These are phyloP conservation scores for Bombus soroeensis DNA, from an alignment of 1,140 invertebrate species.

Conservation along the genomic window DNA sequence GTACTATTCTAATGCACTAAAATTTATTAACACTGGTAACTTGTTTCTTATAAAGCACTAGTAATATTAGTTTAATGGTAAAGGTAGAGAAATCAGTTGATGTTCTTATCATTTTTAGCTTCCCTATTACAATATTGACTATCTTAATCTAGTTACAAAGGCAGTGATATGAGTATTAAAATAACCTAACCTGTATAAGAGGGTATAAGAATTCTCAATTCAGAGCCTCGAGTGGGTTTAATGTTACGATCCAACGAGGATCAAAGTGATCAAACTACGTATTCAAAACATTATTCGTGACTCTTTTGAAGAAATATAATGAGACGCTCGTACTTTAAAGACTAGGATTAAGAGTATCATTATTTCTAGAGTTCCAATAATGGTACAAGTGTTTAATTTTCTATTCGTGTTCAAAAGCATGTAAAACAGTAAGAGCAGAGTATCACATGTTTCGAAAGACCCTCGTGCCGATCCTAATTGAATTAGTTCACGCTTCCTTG, in stretches of 20 bases:
- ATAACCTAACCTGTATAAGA: neutral
- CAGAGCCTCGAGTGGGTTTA: conserved; percentile 59
- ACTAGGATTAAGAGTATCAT: neutral
- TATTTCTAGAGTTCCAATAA: neutral
- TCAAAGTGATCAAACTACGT: neutral
- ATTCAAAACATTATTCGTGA: neutral
- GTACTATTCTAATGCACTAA: neutral
- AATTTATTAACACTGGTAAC: neutral
- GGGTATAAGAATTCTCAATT: neutral
- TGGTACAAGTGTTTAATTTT: neutral
- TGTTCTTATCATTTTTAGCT: neutral
- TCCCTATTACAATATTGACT: neutral
- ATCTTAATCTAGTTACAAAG: neutral
- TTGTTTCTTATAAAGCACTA: neutral
- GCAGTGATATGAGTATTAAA: neutral
- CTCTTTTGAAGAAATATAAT: neutral
- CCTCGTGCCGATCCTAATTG: conserved; percentile 6
- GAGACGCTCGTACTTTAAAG: too few relatives aligned
- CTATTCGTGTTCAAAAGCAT: neutral
- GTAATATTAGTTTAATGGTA: neutral
- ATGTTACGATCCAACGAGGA: conserved; percentile 65
- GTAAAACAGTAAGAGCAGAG: neutral
- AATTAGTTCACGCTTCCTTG: conserved; percentile 38
- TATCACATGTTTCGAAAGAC: conserved; percentile 24
- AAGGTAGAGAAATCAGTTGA: neutral